Evolutionary conservation across 2,113 vertebrate species (phyloP).

Genomic region (Vicugna pacos): DNA sequence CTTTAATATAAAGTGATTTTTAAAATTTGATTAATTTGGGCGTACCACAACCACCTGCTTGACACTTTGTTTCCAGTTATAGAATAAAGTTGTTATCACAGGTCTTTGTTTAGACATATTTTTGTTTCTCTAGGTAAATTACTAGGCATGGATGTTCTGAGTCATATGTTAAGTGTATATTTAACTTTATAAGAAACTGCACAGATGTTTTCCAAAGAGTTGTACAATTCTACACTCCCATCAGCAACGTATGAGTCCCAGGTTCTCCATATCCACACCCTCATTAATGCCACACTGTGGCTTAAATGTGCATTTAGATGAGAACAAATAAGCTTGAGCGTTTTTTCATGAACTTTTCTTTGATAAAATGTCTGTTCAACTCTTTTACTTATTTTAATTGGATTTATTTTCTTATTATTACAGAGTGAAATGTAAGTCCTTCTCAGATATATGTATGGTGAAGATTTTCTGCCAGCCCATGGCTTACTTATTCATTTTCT

Average conservation of each 20-base stretch:
- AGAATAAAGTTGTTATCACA: background rate
- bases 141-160: background rate
- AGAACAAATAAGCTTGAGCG: background rate
- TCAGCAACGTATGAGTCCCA: background rate
- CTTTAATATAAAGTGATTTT: background rate
- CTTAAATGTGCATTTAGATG: background rate
- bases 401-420: background rate
- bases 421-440: background rate
- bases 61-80: background rate
- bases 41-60: background rate
- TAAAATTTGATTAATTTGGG: background rate
- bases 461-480: background rate
- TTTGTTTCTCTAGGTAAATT: background rate
- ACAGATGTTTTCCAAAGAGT: too few species aligned
- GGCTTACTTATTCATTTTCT: background rate
- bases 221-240: too few species aligned
- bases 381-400: background rate
- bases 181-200: too few species aligned
- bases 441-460: background rate
- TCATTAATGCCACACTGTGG: background rate
- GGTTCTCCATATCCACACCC: background rate
- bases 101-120: background rate
- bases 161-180: background rate
- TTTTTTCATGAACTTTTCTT: constrained; percentile 1
- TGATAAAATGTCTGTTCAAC: background rate